Evolutionary conservation across 2,797 vertebrate genomes (phyloP).

Genomic region (Hapalemur alaotrensis): DNA sequence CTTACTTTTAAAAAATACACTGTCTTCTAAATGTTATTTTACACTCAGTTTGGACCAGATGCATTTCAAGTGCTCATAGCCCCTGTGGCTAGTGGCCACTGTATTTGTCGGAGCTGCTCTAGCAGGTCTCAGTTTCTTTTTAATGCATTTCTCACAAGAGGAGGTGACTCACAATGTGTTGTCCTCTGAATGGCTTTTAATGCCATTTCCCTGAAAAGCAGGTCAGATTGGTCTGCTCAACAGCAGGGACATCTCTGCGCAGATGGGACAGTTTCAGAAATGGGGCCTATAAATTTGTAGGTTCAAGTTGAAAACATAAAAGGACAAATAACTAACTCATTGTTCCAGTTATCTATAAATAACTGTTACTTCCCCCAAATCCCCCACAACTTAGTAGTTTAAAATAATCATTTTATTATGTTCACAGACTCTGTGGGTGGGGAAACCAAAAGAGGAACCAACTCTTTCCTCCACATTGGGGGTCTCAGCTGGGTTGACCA

Average conservation of each 20-base stretch:
- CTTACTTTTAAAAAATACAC: background rate
- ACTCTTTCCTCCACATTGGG: background rate
- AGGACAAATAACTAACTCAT: background rate
- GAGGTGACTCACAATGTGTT: background rate
- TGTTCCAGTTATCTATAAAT: background rate
- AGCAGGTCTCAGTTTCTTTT: background rate
- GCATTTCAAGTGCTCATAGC: background rate
- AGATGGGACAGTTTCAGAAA: background rate
- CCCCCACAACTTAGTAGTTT: background rate
- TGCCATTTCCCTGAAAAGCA: background rate
- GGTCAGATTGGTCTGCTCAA: background rate
- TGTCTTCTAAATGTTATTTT: background rate
- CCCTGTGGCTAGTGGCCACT: too few species aligned
- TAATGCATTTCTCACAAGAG: background rate
- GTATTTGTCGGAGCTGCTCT: background rate
- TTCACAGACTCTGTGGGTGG: background rate
- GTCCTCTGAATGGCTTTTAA: background rate
- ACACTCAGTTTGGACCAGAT: background rate
- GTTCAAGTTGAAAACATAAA: background rate
- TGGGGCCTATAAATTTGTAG: background rate
- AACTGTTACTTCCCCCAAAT: rapidly evolving
- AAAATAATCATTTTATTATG: background rate
- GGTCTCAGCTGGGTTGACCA: background rate
- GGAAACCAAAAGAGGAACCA: background rate
- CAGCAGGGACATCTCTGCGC: background rate